phyloP scores from a whole-genome alignment of 2,113 vertebrate genomes.

The Lophius piscatorius region DNA sequence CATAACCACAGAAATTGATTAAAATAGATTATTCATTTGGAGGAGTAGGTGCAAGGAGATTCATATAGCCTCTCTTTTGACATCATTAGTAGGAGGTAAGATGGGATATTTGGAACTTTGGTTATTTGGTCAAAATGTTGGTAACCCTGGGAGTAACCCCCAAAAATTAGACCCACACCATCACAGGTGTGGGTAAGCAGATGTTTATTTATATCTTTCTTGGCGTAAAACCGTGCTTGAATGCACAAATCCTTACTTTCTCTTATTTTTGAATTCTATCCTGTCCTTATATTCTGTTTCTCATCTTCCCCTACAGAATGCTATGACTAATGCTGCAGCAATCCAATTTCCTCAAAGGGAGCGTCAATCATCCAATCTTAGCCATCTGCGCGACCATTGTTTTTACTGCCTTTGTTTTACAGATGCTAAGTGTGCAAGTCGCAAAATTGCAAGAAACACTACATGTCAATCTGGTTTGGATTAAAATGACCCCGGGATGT shows the following conservation, averaged over 20 bases:
- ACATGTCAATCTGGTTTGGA: constrained; percentile 48
- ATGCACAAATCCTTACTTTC: constrained; percentile 31
- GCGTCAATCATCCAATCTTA: constrained; percentile 73
- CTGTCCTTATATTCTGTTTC: constrained; percentile 42
- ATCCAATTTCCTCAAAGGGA: constrained; percentile 67
- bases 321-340: constrained; percentile 50
- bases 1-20: constrained; percentile 30
- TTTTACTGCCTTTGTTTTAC: constrained; percentile 2
- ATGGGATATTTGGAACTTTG: constrained; percentile 26
- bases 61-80: constrained; percentile 37
- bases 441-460: constrained; percentile 48
- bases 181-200: too few relatives aligned
- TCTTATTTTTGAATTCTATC: constrained; percentile 45
- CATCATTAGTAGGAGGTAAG: constrained; percentile 26
- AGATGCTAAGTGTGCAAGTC: constrained; percentile 52
- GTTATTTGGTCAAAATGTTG: constrained; percentile 15
- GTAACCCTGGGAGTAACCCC: constrained; percentile 29
- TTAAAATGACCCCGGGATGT: constrained; percentile 64
- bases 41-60: constrained; percentile 35
- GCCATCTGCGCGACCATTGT: constrained; percentile 49
- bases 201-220: constrained; percentile 19
- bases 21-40: constrained; percentile 30
- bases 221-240: constrained; percentile 37
- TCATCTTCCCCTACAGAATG: constrained; percentile 51
- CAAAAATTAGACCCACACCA: constrained; percentile 24